These are phyloP conservation scores for Haemorhous mexicanus DNA, from an alignment of 2,113 vertebrate species.

Conservation along the genomic window DNA sequence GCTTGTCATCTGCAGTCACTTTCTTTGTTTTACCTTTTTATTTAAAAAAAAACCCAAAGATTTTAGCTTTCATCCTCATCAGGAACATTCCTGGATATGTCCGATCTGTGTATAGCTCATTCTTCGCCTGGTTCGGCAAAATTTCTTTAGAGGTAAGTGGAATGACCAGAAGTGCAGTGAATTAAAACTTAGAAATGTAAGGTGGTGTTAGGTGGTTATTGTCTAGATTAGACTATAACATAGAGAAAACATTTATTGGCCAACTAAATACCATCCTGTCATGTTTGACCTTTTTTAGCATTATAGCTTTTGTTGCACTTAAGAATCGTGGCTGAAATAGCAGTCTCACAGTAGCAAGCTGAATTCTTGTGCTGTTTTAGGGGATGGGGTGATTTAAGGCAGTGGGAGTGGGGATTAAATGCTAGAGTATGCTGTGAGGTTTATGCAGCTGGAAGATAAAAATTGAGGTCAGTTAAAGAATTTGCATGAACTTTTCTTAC, in stretches of 20 bases:
- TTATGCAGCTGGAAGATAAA: not conserved
- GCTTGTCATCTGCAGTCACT: not conserved
- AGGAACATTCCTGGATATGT: slow-evolving; percentile 94
- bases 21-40: not conserved
- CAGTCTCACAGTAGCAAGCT: not conserved
- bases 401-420: not conserved
- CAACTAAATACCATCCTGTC: not conserved
- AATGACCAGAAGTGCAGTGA: not conserved
- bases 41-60: slow-evolving; percentile 72
- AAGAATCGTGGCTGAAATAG: not conserved
- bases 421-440: not conserved
- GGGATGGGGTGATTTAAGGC: not conserved
- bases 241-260: not conserved
- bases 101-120: slow-evolving; percentile 94
- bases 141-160: slow-evolving; percentile 92
- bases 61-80: slow-evolving; percentile 95
- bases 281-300: not conserved
- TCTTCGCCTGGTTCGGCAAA: slow-evolving; percentile 98
- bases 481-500: not conserved
- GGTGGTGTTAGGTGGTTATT: not conserved
- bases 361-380: not conserved
- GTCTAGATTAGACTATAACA: not conserved
- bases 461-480: not conserved
- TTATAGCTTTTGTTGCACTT: not conserved
- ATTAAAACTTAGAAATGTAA: not conserved